A percentile compares a stretch with the other conserved stretches of the same genome.
These are phyloP conservation scores for Synchiropus splendidus DNA, from an alignment of 2,113 vertebrate genomes.

Conservation along the genomic window DNA sequence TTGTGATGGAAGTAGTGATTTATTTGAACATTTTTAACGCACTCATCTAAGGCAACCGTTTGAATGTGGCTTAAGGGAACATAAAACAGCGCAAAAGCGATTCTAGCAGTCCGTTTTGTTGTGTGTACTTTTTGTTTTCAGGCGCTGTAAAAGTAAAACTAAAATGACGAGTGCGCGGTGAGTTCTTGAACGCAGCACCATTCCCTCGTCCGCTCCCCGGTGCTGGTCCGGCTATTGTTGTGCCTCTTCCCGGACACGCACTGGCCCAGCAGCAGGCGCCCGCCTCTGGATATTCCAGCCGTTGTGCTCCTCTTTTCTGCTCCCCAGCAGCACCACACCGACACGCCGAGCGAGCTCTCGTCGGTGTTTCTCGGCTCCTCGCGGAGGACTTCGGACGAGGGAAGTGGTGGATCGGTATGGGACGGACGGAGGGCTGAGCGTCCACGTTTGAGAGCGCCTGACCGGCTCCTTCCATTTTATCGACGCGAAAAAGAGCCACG, in stretches of 20 bases:
- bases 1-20: no score
- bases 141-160: no score
- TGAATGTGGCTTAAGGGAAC: no score
- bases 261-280: slow-evolving; percentile 21
- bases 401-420: slow-evolving; percentile 50
- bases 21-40: no score
- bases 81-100: no score
- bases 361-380: slow-evolving; percentile 5
- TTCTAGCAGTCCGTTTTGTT: no score
- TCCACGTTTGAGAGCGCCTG: no score
- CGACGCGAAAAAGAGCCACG: slow-evolving; percentile 7
- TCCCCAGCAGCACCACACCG: background rate
- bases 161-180: slow-evolving; percentile 16
- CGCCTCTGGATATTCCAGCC: slow-evolving; percentile 18
- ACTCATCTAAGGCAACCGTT: no score
- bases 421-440: slow-evolving; percentile 55
- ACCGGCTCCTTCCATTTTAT: slow-evolving; percentile 14
- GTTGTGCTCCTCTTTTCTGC: background rate
- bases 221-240: slow-evolving; percentile 52
- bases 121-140: no score
- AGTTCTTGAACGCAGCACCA: slow-evolving; percentile 30
- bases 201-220: slow-evolving; percentile 41
- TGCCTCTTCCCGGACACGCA: slow-evolving; percentile 30
- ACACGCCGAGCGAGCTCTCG: no score
- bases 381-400: slow-evolving; percentile 31